Percentiles rank a stretch among this genome's conserved stretches.
Evolutionary conservation across 2,797 vertebrate genomes (phyloP).

Genomic region (Ibycter americanus): DNA sequence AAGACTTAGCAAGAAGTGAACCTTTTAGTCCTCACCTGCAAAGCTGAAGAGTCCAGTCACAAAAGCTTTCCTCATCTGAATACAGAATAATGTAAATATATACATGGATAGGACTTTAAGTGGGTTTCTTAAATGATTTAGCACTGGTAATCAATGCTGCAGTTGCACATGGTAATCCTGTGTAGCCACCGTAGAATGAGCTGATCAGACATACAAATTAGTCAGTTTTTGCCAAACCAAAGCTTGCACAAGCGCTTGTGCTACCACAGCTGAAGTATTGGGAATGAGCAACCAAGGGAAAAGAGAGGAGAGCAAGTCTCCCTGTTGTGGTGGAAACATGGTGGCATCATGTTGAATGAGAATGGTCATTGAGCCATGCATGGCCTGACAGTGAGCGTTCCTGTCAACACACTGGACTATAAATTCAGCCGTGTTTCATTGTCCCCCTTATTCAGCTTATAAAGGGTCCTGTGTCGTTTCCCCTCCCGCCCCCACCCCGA

Average conservation of each 20-base stretch:
- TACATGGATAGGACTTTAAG: not conserved
- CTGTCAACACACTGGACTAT: not conserved
- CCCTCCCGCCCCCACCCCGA: accelerated
- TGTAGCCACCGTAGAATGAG: not conserved
- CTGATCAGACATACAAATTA: not conserved
- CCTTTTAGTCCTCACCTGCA: not conserved
- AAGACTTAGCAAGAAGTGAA: not conserved
- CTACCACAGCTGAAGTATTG: not conserved
- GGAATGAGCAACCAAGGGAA: not conserved
- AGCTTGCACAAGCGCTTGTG: not conserved
- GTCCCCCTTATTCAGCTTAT: not conserved
- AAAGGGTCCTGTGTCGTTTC: not conserved
- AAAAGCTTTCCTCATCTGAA: not conserved
- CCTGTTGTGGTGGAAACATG: not conserved
- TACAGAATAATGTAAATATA: not conserved
- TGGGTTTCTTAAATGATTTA: not conserved
- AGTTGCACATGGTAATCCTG: not conserved
- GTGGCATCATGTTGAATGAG: not conserved
- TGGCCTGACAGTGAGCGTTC: not conserved
- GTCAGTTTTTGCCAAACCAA: not conserved
- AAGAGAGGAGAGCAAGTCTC: not conserved
- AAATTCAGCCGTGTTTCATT: not conserved
- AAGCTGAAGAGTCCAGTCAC: not conserved
- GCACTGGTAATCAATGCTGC: not conserved
- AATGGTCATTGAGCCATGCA: not conserved